Evolutionary conservation across 2,797 vertebrate species (phyloP).

Genomic region (Rhinogobio ventralis): DNA sequence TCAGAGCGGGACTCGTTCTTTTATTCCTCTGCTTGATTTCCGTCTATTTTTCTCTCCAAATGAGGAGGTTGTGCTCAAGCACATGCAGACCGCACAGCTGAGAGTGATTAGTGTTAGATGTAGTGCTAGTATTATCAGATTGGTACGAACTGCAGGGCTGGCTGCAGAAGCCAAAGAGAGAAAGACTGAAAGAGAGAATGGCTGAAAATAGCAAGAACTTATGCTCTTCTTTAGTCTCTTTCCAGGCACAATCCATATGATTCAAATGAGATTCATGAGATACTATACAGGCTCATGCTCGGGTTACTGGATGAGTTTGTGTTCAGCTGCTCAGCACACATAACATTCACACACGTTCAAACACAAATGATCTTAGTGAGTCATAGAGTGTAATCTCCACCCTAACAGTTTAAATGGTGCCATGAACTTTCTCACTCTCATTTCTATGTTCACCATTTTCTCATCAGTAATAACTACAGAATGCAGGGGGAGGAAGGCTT

Average conservation of each 20-base stretch:
- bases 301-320: conserved; percentile 31
- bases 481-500: background rate
- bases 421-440: conserved; percentile 3
- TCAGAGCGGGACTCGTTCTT: conserved; percentile 70
- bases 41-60: conserved; percentile 70
- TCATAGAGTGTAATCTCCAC: conserved; percentile 46
- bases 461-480: background rate
- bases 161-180: conserved; percentile 10
- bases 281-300: conserved; percentile 15
- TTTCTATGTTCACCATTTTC: conserved; percentile 13
- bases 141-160: conserved; percentile 20
- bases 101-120: conserved; percentile 59
- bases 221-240: conserved; percentile 18
- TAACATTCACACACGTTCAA: conserved; percentile 9
- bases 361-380: conserved; percentile 44
- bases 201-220: background rate
- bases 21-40: conserved; percentile 65
- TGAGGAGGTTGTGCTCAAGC: conserved; percentile 63
- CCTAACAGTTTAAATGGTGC: conserved; percentile 26
- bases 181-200: conserved; percentile 9
- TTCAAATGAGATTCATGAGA: conserved; percentile 5
- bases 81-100: conserved; percentile 57
- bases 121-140: conserved; percentile 48
- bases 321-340: conserved; percentile 18
- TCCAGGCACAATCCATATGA: background rate